Base-by-base conservation (phyloP, 2,888 invertebrate genomes). In the Caenorhabditis plicata region DNA sequence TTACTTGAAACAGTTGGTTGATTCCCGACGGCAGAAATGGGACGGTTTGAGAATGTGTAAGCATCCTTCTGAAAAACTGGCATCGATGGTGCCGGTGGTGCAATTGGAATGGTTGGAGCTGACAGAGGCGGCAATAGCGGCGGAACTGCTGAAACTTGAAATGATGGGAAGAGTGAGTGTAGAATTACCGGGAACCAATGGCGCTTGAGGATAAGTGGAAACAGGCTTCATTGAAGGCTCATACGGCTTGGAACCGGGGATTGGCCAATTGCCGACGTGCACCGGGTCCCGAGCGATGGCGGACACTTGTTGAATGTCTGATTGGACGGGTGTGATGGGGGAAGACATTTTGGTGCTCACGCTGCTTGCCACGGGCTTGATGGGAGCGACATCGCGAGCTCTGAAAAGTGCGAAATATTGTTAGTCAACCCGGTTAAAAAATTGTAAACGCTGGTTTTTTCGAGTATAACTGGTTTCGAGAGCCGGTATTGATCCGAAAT, bases 251-350 rank as follows among this genome's bases (percentile, higher is more conserved):
- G 72, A 52, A 15, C 72, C 72, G 2, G 72, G 70, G 38, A 72
- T 72, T 4, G 72, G 72, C 72, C 72, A 72, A 32, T 72, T 72
- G 2, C 72, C 72, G 22, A 72, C 66, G 36, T 63, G 67, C n/a
- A n/a, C n/a, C 8, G 50, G 41, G 19, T 70, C 68, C 20, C 64
- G 40, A 0, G 70, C 66, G 25, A 60, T 55, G 0, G 68, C 67
- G 19, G 66, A 36, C 2, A 64, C 55, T 55, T 56, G 60, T 3
- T 40, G 53, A 9, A 63, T 63, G 43, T 54, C 54, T 1, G 53
- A 52, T 56, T 66, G 52, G 33, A 53, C 44, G 22, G 9, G 13
- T 13, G 44, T 25, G 47, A 54, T 54, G 8, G 50, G 39, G 22
- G 54, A 45, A 29, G 49, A 54, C 56, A 62, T 52, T 39, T 56